A percentile compares a stretch with the other conserved stretches of the same genome.
These are phyloP conservation scores for Tragulus kanchil DNA, from an alignment of 2,113 vertebrate genomes.

Conservation along the genomic window DNA sequence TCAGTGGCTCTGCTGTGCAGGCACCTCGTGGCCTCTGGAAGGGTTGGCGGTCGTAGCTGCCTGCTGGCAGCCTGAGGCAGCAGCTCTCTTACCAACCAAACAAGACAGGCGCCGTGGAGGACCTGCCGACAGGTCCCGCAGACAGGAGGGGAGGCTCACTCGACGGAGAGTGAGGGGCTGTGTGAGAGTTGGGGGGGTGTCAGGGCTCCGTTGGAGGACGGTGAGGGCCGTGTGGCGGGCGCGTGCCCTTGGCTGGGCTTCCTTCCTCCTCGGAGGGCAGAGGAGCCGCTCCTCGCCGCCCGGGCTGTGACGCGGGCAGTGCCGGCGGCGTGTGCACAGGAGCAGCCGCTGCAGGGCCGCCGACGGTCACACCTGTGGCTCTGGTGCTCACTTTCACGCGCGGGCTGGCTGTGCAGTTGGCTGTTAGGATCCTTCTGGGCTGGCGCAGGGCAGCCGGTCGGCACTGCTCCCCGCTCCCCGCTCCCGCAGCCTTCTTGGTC, in stretches of 20 bases:
- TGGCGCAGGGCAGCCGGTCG: accelerated
- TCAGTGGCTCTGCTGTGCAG: accelerated
- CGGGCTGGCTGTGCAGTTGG: no score
- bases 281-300: not conserved
- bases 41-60: not conserved
- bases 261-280: not conserved
- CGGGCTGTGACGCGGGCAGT: not conserved
- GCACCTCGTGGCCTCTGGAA: not conserved
- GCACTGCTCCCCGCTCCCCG: accelerated
- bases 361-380: not conserved
- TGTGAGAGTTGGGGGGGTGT: not conserved
- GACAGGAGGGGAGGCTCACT: not conserved
- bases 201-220: not conserved
- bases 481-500: not conserved
- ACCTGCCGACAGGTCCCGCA: not conserved
- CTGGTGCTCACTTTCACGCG: not conserved
- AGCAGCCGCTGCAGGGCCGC: not conserved
- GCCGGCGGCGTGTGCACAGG: accelerated
- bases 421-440: not conserved
- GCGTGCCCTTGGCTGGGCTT: not conserved
- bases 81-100: not conserved
- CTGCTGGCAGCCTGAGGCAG: not conserved
- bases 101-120: accelerated
- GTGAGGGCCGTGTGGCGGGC: not conserved
- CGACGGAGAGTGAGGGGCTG: not conserved